Evolutionary conservation across 2,797 vertebrate genomes (phyloP), one percentile per base, ranked within the genome.

Genomic region (Ceyx erithaca): DNA sequence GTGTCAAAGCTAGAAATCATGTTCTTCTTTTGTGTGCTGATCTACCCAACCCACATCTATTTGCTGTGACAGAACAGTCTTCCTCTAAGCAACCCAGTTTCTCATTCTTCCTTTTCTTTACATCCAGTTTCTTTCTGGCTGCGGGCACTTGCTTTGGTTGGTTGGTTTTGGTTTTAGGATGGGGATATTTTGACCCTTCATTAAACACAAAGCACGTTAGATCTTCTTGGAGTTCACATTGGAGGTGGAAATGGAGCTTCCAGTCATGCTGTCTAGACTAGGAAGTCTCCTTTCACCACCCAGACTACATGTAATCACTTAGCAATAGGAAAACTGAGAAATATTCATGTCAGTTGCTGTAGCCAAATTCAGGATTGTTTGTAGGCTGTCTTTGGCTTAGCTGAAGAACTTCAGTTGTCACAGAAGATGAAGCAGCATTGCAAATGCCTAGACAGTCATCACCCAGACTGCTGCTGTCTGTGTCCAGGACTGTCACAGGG

Each of bases 281-380:
- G 84, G 84, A 95, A 89, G 58, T 90, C 57, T 92, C 51, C 63
- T 88, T 91, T 76, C 71, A 67, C 48, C 78, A 49, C 72, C 52
- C 78, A 72, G 58, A 43, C 75, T 91, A 33, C 4, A 0, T 73
- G 68, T 75, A 91, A 90, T 82, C 61, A 4, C 91, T 91, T 90
- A 94, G 90, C 93, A 80, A 69, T 71, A 82, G 62, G 84, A 89
- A 94, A 94, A 55, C 86, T 90, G 93, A 90, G 83, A 89, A 93
- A 86, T 85, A 92, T 55, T 94, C 79, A n/a, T 94, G 59, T 90
- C 88, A 26, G 68, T 75, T 92, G 86, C 80, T 77, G 59, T 68
- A 94, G 79, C 66, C 54, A 92, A 62, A 89, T 94, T 88, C 84
- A 68, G 66, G 69, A 78, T 92, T 75, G 79, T 90, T 94, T 95